Base-by-base conservation (phyloP, 2,797 vertebrate species). In the Falco rusticolus region DNA sequence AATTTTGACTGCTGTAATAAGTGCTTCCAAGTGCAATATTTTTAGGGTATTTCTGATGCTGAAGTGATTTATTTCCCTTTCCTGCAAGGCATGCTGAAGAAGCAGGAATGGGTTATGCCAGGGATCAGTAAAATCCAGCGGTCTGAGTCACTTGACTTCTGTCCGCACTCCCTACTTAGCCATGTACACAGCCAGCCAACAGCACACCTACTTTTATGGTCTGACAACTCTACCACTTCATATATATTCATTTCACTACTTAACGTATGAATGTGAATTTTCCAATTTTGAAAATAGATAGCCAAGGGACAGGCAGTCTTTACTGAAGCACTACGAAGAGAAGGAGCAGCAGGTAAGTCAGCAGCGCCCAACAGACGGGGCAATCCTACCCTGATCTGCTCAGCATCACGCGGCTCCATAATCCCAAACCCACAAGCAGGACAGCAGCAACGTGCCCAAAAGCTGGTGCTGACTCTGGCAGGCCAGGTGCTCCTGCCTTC, bases 151-250 rank as follows among this genome's bases (percentile, higher is more conserved):
- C 53, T 29, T n/a, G 26, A 48, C 66, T 93, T 64, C 65, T 94
- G 63, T 33, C 47, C 10, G 7, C 82, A 74, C 92, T 84, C 80
- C 26, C 48, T 45, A 6, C 74, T 85, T 33, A 43, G 51, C 26
- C 56, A 68, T 3, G 28, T 18, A 14, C 10, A 43, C 57, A 80
- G 61, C 39, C 75, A 86, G 84, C 80, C 93, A 87, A 75, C 33
- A 78, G 78, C 92, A 82, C 65, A 11, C 80, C 90, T 51, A 75
- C 57, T 94, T 71, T 65, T 83, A 91, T 12, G 8, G 56, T 89
- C 94, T 94, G 93, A 97, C 87, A 93, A 64, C 78, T 93, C 93
- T 43, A 94, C 60, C 78, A 95, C 88, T 80, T 96, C 37, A 82
- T 94, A 71, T 72, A 94, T 89, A 93, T 77, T 84, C 8, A 84